Conservation (phyloP, 2,888 invertebrate genomes). For the Nomada fucata region DNA sequence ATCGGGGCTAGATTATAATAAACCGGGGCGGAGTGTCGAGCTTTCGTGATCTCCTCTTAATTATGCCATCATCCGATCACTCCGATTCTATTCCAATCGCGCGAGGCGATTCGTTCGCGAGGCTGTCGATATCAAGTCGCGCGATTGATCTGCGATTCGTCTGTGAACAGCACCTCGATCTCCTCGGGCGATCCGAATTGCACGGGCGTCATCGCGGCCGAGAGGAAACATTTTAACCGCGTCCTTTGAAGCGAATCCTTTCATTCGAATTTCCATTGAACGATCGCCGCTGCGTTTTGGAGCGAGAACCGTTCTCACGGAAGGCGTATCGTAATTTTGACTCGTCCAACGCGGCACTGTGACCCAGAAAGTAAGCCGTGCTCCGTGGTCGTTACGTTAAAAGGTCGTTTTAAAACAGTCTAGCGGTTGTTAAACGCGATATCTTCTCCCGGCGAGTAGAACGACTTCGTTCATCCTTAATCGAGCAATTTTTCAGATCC, state of each 20-base stretch:
- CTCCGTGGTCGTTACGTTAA: slow-evolving; percentile 29
- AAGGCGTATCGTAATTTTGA: slow-evolving; percentile 25
- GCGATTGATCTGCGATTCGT: slow-evolving; percentile 10
- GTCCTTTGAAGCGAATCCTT: slow-evolving; percentile 22
- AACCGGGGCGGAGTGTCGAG: background rate
- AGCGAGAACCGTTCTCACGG: slow-evolving; percentile 35
- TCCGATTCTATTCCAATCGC: slow-evolving; percentile 4
- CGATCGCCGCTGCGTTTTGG: background rate
- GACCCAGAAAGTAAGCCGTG: slow-evolving; percentile 34
- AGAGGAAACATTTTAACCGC: slow-evolving; percentile 36
- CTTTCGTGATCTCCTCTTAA: background rate
- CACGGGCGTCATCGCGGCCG: background rate
- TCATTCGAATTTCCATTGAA: slow-evolving; percentile 34
- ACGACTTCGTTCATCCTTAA: slow-evolving; percentile 29
- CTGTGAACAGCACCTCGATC: background rate
- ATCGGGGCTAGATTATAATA: background rate
- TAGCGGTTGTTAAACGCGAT: slow-evolving; percentile 31
- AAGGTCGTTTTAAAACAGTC: slow-evolving; percentile 17
- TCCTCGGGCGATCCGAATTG: background rate
- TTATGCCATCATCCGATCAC: background rate
- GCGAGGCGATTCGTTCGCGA: background rate
- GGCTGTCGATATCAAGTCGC: slow-evolving; percentile 14
- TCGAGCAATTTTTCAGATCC: background rate
- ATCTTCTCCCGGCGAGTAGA: slow-evolving; percentile 18
- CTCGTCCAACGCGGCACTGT: slow-evolving; percentile 15